A percentile compares a stretch with the other conserved stretches of the same genome.
Conservation (phyloP, 2,797 vertebrate genomes). For the Benthosema pterotum region DNA sequence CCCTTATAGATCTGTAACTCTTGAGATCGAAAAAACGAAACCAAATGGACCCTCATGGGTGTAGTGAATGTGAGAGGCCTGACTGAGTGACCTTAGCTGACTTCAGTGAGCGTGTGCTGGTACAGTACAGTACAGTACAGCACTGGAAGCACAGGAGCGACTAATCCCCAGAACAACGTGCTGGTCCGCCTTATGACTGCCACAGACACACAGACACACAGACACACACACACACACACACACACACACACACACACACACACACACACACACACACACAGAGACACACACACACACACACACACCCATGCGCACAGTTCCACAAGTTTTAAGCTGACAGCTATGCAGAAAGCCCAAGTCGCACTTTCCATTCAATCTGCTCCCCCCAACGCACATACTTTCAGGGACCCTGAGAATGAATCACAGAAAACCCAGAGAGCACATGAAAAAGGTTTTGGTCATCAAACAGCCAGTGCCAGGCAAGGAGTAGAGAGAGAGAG, state of each 20-base stretch:
- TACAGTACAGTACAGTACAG: conserved; percentile 4
- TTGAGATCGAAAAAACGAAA: no score
- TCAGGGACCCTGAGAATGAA: conserved; percentile 4
- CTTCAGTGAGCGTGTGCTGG: conserved; percentile 25
- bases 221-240: background rate
- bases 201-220: background rate
- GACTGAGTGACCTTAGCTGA: conserved; percentile 25
- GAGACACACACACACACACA: background rate
- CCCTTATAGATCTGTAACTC: no score
- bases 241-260: background rate
- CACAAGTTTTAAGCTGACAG: conserved; percentile 16
- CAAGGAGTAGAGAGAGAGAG: background rate
- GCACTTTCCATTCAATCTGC: conserved; percentile 20
- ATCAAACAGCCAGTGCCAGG: background rate
- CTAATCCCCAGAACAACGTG: conserved; percentile 44
- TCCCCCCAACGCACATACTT: conserved; percentile 5
- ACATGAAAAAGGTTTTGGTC: background rate
- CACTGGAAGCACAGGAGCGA: conserved; percentile 32
- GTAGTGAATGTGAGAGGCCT: background rate
- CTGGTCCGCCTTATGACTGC: conserved; percentile 43
- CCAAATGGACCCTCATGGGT: no score
- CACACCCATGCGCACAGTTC: conserved; percentile 1
- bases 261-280: background rate
- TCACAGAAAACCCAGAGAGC: background rate
- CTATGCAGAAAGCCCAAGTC: conserved; percentile 28